Conservation (phyloP, 2,888 invertebrate genomes). For the Ormyrus rosae region DNA sequence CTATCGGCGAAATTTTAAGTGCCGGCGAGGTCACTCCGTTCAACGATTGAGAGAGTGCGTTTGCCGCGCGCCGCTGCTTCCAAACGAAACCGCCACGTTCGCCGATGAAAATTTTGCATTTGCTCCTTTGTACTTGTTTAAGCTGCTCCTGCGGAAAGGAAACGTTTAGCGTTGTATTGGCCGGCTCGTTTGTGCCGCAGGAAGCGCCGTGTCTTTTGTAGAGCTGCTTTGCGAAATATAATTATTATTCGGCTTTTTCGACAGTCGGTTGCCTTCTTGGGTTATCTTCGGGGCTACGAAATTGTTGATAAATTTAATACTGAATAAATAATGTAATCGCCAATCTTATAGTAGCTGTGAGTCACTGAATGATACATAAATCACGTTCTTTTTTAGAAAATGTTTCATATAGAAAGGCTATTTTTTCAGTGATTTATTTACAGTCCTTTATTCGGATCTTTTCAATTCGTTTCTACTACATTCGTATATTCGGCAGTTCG, state of each 20-base stretch:
- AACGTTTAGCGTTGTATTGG: conserved; percentile 55
- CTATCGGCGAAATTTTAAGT: conserved; percentile 58
- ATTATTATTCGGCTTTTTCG: too few species aligned
- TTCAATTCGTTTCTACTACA: background rate
- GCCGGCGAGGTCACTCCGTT: conserved; percentile 56
- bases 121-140: conserved; percentile 53
- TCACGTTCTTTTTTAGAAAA: background rate
- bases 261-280: too few species aligned
- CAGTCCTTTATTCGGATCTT: too few species aligned
- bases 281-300: too few species aligned
- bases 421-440: too few species aligned
- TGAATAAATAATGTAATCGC: too few species aligned
- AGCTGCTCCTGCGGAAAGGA: conserved; percentile 50
- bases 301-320: too few species aligned
- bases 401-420: too few species aligned
- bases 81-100: conserved; percentile 20
- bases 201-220: too few species aligned
- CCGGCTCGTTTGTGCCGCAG: background rate
- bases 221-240: too few species aligned
- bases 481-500: background rate
- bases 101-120: conserved; percentile 57
- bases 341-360: too few species aligned
- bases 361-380: too few species aligned
- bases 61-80: conserved; percentile 31
- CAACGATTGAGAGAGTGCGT: conserved; percentile 54